Percentiles rank a stretch among this genome's conserved stretches.
Evolutionary conservation across 1,140 invertebrate species (phyloP).

Genomic region (Drosophila funebris): DNA sequence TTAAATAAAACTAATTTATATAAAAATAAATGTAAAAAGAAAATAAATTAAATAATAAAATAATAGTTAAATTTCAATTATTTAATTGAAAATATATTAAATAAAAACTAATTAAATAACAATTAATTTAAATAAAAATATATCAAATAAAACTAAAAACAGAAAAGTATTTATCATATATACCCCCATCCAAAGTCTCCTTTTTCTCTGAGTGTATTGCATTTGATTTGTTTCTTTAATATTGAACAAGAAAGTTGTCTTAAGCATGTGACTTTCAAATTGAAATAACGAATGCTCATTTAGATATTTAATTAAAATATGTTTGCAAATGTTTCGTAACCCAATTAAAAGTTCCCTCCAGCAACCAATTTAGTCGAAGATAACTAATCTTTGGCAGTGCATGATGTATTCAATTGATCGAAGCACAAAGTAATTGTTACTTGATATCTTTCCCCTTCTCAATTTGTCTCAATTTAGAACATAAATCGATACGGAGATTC

Average conservation of each 20-base stretch:
- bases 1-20: too few relatives aligned
- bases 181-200: neutral
- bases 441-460: neutral
- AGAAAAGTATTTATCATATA: neutral
- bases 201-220: neutral
- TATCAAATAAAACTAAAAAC: too few relatives aligned
- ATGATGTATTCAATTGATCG: slow-evolving; percentile 26
- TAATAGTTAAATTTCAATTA: too few relatives aligned
- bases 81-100: too few relatives aligned
- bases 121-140: too few relatives aligned
- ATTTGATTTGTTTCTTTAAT: slow-evolving; percentile 9
- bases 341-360: slow-evolving; percentile 19
- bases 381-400: slow-evolving; percentile 16
- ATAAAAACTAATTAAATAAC: too few relatives aligned
- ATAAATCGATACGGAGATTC: slow-evolving; percentile 87
- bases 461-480: slow-evolving; percentile 56
- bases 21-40: too few relatives aligned
- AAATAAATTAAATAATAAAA: too few relatives aligned
- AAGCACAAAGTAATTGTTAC: slow-evolving; percentile 5
- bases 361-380: slow-evolving; percentile 1
- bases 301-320: slow-evolving; percentile 31
- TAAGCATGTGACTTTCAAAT: slow-evolving; percentile 29
- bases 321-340: slow-evolving; percentile 18
- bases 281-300: slow-evolving; percentile 28
- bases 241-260: slow-evolving; percentile 1